Evolutionary conservation across 2,888 invertebrate genomes (phyloP), one percentile per base, ranked within the genome.

Genomic region (Euzophera pinguis): DNA sequence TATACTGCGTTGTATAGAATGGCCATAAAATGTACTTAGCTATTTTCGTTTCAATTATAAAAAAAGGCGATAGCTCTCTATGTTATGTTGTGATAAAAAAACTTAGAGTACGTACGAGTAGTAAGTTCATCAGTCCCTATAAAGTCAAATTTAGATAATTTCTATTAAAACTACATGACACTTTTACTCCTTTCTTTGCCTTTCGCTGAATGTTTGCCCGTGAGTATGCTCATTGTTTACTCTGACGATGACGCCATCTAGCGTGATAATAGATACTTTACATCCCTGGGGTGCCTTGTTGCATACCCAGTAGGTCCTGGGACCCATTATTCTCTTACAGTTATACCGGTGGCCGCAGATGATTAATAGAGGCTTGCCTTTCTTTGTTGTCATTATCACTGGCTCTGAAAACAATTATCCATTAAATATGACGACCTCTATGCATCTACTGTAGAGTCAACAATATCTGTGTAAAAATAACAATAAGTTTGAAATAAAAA

Each of bases 231-330:
- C 14, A 9, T 45, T 29, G 8, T 32, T 45, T 9, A 32, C 45
- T 9, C 48, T 58, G 10, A 72, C 17, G 10, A 74, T 67, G n/a
- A 55, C 52, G 42, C 63, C 59, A n/a, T 67, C 60, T 13, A 59
- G 49, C 0, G 73, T 73, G 5, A 64, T 47, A 9, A 71, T 54
- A 4, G 61, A 54, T 12, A 67, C 69, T 22, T 57, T 63, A 52
- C 75, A 75, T 0, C 71, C 71, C 4, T 60, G 59, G 0, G 63
- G 62, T 0, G 69, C 67, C 49, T 70, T 64, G 50, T 70, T 69
- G 57, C 75, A 75, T 6, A 57, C 43, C 75, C 74, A 74, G 51
- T 67, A 64, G 0, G 61, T 65, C 41, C 59, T 63, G 0, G 55
- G 38, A 0, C 65, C 69, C 14, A 47, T 29, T 3, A 27, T 54